Evolutionary conservation across 2,113 vertebrate species (phyloP).

Genomic region (Cottus gobio): DNA sequence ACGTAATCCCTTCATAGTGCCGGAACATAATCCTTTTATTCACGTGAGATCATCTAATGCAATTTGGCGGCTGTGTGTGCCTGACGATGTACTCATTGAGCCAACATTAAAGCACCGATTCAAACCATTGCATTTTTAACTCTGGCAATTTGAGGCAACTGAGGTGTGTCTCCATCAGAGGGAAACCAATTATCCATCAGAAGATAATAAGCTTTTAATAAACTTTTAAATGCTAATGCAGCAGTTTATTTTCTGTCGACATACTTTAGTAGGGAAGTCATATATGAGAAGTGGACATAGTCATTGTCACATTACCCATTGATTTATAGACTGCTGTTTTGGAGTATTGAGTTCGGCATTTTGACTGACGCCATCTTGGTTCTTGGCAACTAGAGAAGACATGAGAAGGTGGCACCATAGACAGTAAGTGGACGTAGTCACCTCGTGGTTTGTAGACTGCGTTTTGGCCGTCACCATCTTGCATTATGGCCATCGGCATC

Average conservation of each 20-base stretch:
- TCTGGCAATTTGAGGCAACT: background rate
- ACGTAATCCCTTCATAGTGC: slow-evolving; percentile 20
- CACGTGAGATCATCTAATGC: slow-evolving; percentile 3
- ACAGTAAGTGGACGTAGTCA: background rate
- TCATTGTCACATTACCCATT: background rate
- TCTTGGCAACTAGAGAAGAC: background rate
- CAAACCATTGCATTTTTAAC: background rate
- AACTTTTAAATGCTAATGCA: background rate
- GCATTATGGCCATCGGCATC: no score
- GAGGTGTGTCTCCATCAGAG: slow-evolving; percentile 23
- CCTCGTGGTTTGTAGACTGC: no score
- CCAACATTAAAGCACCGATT: slow-evolving; percentile 3
- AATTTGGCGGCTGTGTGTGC: slow-evolving; percentile 4
- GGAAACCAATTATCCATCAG: slow-evolving; percentile 3
- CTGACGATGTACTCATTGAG: background rate
- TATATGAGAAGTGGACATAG: no score
- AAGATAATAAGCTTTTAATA: slow-evolving; percentile 1
- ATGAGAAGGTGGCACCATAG: background rate
- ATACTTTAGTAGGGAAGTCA: background rate
- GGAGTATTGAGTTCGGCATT: background rate
- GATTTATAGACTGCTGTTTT: background rate
- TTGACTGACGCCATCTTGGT: background rate
- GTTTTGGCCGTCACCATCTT: no score
- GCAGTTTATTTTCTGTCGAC: background rate
- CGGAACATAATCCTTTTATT: slow-evolving; percentile 23